A percentile compares a stretch with the other conserved stretches of the same genome.
Conservation (phyloP, 2,113 vertebrate genomes). For the Passer montanus region DNA sequence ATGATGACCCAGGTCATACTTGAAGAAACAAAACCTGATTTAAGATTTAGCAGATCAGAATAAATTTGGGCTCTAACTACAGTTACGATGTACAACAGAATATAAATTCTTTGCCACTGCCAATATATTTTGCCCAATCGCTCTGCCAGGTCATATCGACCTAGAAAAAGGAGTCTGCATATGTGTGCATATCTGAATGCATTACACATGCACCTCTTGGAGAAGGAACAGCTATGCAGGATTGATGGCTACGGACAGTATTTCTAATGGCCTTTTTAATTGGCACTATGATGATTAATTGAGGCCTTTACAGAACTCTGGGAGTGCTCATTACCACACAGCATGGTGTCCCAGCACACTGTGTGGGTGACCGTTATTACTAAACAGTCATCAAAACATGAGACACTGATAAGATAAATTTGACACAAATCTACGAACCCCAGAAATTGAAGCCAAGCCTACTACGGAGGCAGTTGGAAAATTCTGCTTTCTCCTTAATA, state of each 20-base stretch:
- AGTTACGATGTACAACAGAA: background rate
- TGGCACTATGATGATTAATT: slow-evolving; percentile 71
- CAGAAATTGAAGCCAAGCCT: slow-evolving; percentile 29
- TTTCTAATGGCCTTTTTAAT: slow-evolving; percentile 72
- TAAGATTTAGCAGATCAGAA: background rate
- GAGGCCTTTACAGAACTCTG: slow-evolving; percentile 55
- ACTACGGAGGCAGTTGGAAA: background rate
- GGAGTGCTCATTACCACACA: slow-evolving; percentile 69
- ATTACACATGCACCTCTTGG: background rate
- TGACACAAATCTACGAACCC: background rate
- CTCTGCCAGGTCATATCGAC: background rate
- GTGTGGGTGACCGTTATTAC: slow-evolving; percentile 52
- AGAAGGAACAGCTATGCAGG: slow-evolving; percentile 27
- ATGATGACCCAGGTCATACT: background rate
- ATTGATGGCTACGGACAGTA: slow-evolving; percentile 46
- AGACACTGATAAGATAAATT: slow-evolving; percentile 41
- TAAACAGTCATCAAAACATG: slow-evolving; percentile 38
- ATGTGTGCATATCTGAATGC: background rate
- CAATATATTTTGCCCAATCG: background rate
- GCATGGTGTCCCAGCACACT: background rate
- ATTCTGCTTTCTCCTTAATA: background rate
- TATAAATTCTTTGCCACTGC: background rate
- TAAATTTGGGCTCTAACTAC: background rate
- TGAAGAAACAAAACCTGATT: background rate
- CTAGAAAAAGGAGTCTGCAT: background rate